Base-by-base conservation (phyloP, 2,797 vertebrate species). In the Sphenodon punctatus region DNA sequence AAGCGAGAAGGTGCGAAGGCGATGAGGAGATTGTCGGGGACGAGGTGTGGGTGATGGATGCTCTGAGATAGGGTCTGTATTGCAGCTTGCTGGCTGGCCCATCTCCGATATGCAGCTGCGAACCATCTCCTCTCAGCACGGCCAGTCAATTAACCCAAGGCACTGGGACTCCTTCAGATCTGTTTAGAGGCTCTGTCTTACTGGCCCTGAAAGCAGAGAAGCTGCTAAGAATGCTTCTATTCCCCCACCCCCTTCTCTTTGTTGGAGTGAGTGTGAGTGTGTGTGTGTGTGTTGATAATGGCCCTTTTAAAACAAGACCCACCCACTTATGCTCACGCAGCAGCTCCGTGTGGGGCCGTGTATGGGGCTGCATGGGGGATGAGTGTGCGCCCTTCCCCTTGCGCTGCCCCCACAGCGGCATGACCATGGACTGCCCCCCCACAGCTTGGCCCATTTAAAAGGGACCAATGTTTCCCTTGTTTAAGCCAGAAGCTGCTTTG, bases 161-260 rank as follows among this genome's bases (percentile, higher is more conserved):
- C 4, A 2, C 73, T 75, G 4, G 16, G 86, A 41, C 80, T 86
- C 46, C 63, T 78, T 73, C 56, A 36, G 86, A 73, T 88, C 86
- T 82, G 42, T 88, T 73, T 70, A 63, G 89, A 80, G 84, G 65
- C 67, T 38, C 64, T 67, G 78, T 12, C 67, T 84, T 84, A 43
- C 72, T 39, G 65, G 80, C 59, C 74, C 77, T 78, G 53, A 68
- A 55, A 74, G 63, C 51, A 55, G 51, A 85, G 46, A 77, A 67
- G 64, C 75, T 58, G 32, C 58, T 58, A 17, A 60, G 49, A 68
- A 32, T 8, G 17, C 27, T 6, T 14, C 42, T 6, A 4, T 30
- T 51, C 27, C 15, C 48, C 48, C 34, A 15, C 32, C 34, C 55
- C 55, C 22, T 13, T 32, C 55, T 32, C 55, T 55, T 56, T 6